Evolutionary conservation across 2,113 vertebrate genomes (phyloP).

Genomic region (Aldabrachelys gigantea): DNA sequence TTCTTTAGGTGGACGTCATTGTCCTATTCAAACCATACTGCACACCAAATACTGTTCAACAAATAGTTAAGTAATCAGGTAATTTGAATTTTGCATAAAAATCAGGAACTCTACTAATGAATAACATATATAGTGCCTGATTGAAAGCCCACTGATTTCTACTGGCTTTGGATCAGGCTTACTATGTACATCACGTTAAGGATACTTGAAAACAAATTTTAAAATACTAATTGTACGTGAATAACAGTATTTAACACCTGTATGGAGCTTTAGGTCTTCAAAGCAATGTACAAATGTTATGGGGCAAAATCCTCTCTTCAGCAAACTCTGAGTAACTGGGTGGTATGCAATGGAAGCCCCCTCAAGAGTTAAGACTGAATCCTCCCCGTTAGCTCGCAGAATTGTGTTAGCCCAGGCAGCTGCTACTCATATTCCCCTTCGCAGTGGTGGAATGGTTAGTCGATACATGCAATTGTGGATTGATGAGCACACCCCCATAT

Average conservation of each 20-base stretch:
- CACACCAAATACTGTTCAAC: slow-evolving; percentile 21
- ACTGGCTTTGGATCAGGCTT: slow-evolving; percentile 11
- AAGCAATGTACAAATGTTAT: background rate
- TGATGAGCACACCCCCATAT: background rate
- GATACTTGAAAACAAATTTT: background rate
- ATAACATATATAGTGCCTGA: background rate
- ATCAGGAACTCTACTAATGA: slow-evolving; percentile 23
- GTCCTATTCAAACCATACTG: background rate
- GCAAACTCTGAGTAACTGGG: background rate
- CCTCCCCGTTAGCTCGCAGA: background rate
- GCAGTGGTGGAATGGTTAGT: background rate
- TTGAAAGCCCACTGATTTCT: background rate
- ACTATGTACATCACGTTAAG: background rate
- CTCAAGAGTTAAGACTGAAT: background rate
- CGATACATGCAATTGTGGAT: background rate
- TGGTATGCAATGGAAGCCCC: background rate
- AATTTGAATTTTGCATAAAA: background rate
- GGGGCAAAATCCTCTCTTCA: background rate
- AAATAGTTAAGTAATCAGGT: slow-evolving; percentile 11
- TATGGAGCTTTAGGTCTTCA: background rate
- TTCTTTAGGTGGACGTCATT: background rate
- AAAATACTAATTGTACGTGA: background rate
- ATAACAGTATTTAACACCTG: background rate
- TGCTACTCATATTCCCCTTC: background rate
- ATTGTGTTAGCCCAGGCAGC: background rate